Base-by-base conservation (phyloP, 2,888 invertebrate species). In the Anoplius nigerrimus region DNA sequence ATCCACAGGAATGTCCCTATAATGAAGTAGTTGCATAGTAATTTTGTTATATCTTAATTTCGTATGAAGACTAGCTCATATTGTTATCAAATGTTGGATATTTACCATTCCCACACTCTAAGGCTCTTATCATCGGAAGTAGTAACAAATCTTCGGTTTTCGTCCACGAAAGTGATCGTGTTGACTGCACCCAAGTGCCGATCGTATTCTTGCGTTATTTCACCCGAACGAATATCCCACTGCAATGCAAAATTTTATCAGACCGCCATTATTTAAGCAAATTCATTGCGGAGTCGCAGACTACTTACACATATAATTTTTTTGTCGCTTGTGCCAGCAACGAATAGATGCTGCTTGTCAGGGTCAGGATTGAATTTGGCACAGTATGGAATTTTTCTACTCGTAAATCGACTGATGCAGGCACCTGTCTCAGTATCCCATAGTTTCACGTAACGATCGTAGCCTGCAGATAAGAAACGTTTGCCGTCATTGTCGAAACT, bases 51-150 rank as follows among this genome's bases (percentile, higher is more conserved):
- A n/a, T 1, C 13, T 43, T 18, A 21, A 42, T 20, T 0, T 8
- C 51, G 21, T 0, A 16, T 24, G 27, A 13, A 16, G n/a, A 16
- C 2, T 2, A n/a, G n/a, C 1, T 18, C 13, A 2, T 34, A 18
- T 21, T 0, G 15, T 43, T 21, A 21, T n/a, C 15, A 6, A 48
- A 58, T 57, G n/a, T 45, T 55, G 11, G 34, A 13, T 15, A 45
- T 54, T 43, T 82, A 87, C 99, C 99, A 99, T 91, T 99, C 99
- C 99, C 99, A 99, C 56, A 99, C 98, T 60, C 99, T 91, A 79
- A 99, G 91, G 87, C 98, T 98, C 90, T 99, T 99, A 89, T 99
- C 99, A 88, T 99, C 99, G 0, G 99, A 99, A 0, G 99, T 99
- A 16, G 99, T 98, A 2, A 99, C 98, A 90, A 99, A 99, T 80